These are phyloP conservation scores for Arothron firmamentum DNA, from an alignment of 2,113 vertebrate species.

Conservation along the genomic window DNA sequence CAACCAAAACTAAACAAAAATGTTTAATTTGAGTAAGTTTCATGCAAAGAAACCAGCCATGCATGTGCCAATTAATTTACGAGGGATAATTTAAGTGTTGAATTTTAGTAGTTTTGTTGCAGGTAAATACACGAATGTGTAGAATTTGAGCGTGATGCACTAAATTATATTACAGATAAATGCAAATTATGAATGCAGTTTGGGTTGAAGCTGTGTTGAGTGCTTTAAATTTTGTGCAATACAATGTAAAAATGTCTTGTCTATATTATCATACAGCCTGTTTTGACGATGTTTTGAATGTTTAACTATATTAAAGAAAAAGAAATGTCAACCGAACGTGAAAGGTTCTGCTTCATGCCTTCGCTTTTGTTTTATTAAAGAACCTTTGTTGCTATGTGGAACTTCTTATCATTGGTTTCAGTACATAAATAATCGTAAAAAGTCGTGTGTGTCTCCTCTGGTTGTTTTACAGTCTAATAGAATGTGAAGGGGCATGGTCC, in stretches of 20 bases:
- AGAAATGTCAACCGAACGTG: slow-evolving; percentile 3
- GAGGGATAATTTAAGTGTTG: slow-evolving; percentile 41
- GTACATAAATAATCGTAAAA: slow-evolving; percentile 22
- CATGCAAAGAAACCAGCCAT: slow-evolving; percentile 19
- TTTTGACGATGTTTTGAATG: slow-evolving; percentile 22
- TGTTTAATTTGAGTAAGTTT: slow-evolving; percentile 13
- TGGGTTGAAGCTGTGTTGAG: slow-evolving; percentile 32
- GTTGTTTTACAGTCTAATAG: slow-evolving; percentile 35
- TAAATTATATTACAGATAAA: slow-evolving; percentile 28
- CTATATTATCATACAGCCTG: slow-evolving; percentile 29
- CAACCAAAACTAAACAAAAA: slow-evolving; percentile 28
- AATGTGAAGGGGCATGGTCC: slow-evolving; percentile 38
- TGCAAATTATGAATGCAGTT: slow-evolving; percentile 20
- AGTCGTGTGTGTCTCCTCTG: background rate
- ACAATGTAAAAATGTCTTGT: slow-evolving; percentile 32
- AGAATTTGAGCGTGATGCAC: slow-evolving; percentile 20
- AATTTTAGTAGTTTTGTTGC: slow-evolving; percentile 46
- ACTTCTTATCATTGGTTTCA: slow-evolving; percentile 32
- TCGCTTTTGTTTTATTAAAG: slow-evolving; percentile 66
- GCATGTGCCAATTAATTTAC: slow-evolving; percentile 50
- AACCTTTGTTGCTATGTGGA: slow-evolving; percentile 43
- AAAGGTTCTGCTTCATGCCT: slow-evolving; percentile 29
- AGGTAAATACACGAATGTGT: slow-evolving; percentile 7
- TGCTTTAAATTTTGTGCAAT: slow-evolving; percentile 62
- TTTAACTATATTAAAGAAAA: slow-evolving; percentile 4